phyloP scores from a whole-genome alignment of 2,113 vertebrate species.

The Sorex araneus region DNA sequence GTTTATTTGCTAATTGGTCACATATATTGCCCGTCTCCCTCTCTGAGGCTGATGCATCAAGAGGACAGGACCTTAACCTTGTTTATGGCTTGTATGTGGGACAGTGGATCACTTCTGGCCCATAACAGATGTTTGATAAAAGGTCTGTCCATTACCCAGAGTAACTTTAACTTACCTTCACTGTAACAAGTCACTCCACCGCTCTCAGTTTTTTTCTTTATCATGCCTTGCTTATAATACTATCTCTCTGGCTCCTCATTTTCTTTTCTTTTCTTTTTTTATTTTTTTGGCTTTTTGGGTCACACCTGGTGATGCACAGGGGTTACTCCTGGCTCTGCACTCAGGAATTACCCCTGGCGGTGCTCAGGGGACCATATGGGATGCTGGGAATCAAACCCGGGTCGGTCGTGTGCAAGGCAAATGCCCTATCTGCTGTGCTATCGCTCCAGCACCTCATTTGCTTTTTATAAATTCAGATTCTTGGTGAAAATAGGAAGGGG shows the following conservation, averaged over 20 bases:
- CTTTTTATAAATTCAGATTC: neutral
- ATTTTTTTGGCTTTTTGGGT: too few relatives aligned
- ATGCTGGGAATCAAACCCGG: too few relatives aligned
- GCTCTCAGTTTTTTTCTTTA: neutral
- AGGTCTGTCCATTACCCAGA: neutral
- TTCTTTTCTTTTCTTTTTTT: constrained; percentile 42
- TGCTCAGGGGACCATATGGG: too few relatives aligned
- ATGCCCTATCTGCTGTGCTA: neutral
- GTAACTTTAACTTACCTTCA: neutral
- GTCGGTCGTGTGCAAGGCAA: too few relatives aligned
- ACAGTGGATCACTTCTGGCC: neutral
- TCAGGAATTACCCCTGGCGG: too few relatives aligned
- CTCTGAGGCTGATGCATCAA: constrained; percentile 10
- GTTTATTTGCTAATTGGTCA: neutral
- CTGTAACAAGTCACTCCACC: neutral
- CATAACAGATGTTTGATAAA: neutral
- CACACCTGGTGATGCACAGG: too few relatives aligned
- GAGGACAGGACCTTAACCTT: neutral
- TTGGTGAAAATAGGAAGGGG: neutral
- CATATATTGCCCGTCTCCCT: neutral
- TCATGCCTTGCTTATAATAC: neutral
- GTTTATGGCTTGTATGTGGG: neutral
- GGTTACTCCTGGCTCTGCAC: too few relatives aligned
- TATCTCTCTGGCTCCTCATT: constrained; percentile 34
- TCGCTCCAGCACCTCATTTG: neutral